Conservation (phyloP, 1,140 invertebrate species). For the Sinella curviseta region DNA sequence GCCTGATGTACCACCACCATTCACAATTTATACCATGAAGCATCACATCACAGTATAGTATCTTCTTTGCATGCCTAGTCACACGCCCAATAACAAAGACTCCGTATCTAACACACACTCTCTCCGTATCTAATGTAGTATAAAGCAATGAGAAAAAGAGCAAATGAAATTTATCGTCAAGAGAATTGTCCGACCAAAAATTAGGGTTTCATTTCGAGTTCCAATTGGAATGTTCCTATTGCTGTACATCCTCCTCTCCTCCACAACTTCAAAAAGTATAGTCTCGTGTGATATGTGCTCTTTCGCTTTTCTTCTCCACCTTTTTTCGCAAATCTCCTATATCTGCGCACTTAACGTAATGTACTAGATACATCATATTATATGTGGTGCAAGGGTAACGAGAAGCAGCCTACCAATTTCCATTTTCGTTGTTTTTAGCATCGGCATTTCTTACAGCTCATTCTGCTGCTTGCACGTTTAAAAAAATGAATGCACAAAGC, state of each 20-base stretch:
- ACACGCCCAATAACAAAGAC: not conserved
- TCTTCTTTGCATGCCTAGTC: not conserved
- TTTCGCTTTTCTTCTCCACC: not conserved
- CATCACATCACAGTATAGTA: too few species aligned
- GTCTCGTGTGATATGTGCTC: not conserved
- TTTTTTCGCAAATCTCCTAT: not conserved
- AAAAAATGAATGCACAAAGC: too few species aligned
- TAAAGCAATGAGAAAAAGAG: not conserved
- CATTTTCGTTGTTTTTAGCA: too few species aligned
- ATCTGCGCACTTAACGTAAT: too few species aligned
- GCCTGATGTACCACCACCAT: too few species aligned
- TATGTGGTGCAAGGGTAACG: too few species aligned
- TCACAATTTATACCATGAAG: not conserved
- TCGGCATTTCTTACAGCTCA: too few species aligned
- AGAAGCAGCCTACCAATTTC: too few species aligned
- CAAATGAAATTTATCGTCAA: not conserved
- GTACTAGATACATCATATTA: not conserved
- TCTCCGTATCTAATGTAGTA: not conserved
- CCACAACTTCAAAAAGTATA: not conserved
- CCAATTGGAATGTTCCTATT: not conserved
- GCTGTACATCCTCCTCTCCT: not conserved
- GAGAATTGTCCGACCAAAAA: conserved; percentile 11
- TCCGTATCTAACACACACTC: not conserved
- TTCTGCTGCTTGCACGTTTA: too few species aligned
- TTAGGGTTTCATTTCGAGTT: not conserved